Evolutionary conservation across 2,888 invertebrate species (phyloP).

Genomic region (Zele albiditarsus): DNA sequence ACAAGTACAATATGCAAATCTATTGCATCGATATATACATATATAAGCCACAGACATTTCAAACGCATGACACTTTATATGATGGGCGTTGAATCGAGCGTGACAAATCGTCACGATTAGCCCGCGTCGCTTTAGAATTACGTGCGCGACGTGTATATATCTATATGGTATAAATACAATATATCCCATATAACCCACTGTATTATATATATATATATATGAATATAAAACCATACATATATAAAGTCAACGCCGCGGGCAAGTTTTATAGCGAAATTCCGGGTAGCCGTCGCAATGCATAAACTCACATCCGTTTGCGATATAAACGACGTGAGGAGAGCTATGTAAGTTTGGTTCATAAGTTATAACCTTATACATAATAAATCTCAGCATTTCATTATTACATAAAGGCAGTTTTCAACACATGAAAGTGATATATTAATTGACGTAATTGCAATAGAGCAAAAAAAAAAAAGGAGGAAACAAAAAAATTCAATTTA

Average conservation of each 20-base stretch:
- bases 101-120: constrained; percentile 51
- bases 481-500: background rate
- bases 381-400: background rate
- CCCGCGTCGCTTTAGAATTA: constrained; percentile 30
- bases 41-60: constrained; percentile 16
- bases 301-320: constrained; percentile 39
- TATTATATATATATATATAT: constrained; percentile 32
- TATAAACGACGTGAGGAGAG: constrained; percentile 34
- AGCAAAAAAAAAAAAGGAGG: background rate
- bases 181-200: constrained; percentile 26
- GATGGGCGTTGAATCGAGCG: constrained; percentile 47
- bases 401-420: background rate
- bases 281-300: constrained; percentile 17
- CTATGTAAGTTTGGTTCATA: constrained; percentile 14
- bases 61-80: constrained; percentile 35
- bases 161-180: constrained; percentile 30
- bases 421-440: background rate
- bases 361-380: background rate
- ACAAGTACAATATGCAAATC: constrained; percentile 43
- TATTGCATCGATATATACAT: constrained; percentile 27
- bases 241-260: constrained; percentile 26
- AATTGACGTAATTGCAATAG: background rate
- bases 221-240: constrained; percentile 37
- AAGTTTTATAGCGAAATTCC: constrained; percentile 41
- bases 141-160: constrained; percentile 7